Conservation (phyloP, 2,888 invertebrate genomes). For the Trichopoda pennipes region DNA sequence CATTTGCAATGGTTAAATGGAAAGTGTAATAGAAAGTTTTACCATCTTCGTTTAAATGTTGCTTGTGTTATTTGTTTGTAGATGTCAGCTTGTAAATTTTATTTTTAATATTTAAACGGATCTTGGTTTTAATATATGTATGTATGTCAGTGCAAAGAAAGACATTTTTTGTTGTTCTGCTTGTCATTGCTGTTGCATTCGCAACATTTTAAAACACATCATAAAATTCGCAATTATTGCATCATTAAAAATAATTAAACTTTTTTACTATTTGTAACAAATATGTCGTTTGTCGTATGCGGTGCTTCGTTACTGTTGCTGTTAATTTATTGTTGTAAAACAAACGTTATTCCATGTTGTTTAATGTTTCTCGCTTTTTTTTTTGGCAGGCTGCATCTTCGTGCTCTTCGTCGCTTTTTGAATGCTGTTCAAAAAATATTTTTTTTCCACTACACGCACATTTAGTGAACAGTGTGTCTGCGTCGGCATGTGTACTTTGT, state of each 20-base stretch:
- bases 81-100: constrained; percentile 20
- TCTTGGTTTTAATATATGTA: not conserved
- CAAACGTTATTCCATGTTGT: constrained; percentile 20
- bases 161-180: not conserved
- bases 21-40: constrained; percentile 6
- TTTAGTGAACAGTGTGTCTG: constrained; percentile 4
- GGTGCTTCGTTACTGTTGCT: not conserved
- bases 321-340: constrained; percentile 30
- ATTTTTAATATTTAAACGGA: constrained; percentile 8
- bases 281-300: constrained; percentile 22
- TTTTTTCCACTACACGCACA: constrained; percentile 2
- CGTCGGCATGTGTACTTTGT: not conserved
- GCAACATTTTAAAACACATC: constrained; percentile 58
- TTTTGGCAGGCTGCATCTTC: constrained; percentile 12
- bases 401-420: constrained; percentile 32
- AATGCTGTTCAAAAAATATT: constrained; percentile 28
- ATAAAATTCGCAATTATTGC: constrained; percentile 62
- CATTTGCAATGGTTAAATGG: constrained; percentile 6
- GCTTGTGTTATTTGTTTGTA: constrained; percentile 1
- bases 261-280: constrained; percentile 16
- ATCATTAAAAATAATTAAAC: constrained; percentile 27
- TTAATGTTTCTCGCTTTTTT: constrained; percentile 23
- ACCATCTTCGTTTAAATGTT: not conserved
- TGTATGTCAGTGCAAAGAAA: not conserved
- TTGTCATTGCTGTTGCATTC: constrained; percentile 34